Percentiles rank a stretch among this genome's conserved stretches.
Evolutionary conservation across 2,797 vertebrate genomes (phyloP).

Genomic region (Geotria australis): DNA sequence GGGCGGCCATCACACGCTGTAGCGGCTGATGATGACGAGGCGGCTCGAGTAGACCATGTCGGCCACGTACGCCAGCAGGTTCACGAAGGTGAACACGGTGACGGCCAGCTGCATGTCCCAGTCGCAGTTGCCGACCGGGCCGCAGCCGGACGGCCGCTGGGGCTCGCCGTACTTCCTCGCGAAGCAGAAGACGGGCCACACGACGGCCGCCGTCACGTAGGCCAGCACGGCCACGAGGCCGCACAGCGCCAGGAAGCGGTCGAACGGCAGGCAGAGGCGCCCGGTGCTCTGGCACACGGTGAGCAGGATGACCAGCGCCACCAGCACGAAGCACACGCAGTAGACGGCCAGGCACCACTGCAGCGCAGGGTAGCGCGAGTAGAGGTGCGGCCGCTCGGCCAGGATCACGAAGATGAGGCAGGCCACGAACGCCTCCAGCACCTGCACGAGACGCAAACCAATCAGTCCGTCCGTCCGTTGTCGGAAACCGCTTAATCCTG

Average conservation of each 20-base stretch:
- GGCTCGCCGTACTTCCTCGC: slow-evolving; percentile 15
- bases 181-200: slow-evolving; percentile 61
- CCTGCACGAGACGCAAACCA: slow-evolving; percentile 3
- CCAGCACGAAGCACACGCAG: slow-evolving; percentile 59
- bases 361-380: slow-evolving; percentile 11
- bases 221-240: slow-evolving; percentile 31
- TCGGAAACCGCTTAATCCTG: too few species aligned
- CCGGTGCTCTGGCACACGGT: slow-evolving; percentile 48
- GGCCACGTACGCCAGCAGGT: slow-evolving; percentile 40
- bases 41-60: slow-evolving; percentile 69
- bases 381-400: slow-evolving; percentile 10
- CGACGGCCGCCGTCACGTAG: slow-evolving; percentile 31
- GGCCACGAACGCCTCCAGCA: slow-evolving; percentile 50
- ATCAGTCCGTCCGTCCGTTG: too few species aligned
- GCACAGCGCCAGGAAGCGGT: slow-evolving; percentile 37
- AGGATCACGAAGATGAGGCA: slow-evolving; percentile 57
- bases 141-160: slow-evolving; percentile 21
- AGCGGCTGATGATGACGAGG: neutral
- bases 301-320: slow-evolving; percentile 27
- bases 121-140: slow-evolving; percentile 24
- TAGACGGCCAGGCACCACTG: slow-evolving; percentile 52
- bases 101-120: slow-evolving; percentile 92
- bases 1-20: too few species aligned
- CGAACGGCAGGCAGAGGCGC: slow-evolving; percentile 34
- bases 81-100: slow-evolving; percentile 54